Base-by-base conservation (phyloP, 2,888 invertebrate genomes). In the Leptinotarsa tumamoca region DNA sequence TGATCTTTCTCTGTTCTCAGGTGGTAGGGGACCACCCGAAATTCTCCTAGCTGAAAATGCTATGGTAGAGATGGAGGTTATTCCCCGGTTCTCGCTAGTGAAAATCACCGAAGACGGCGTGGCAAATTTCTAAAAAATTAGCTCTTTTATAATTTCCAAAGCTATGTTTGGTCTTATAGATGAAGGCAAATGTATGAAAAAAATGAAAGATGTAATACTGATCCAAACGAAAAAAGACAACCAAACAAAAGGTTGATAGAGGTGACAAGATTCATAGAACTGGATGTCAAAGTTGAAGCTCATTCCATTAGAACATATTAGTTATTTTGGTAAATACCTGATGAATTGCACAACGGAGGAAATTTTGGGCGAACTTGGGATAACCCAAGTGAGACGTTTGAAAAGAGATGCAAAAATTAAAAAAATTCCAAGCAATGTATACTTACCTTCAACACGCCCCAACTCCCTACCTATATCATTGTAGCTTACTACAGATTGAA, bases 341-440 rank as follows among this genome's bases (percentile, higher is more conserved):
- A 33, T 73, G 21, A 69, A 73, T 52, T 73, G 50, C 56, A 63
- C 73, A 23, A 27, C 51, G 63, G 73, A 69, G 63, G 68, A 73
- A 68, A 63, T 73, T 52, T 52, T 52, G 5, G 5, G 17, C 4
- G 17, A 52, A 52, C 0, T 52, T 14, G 52, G n/a, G n/a, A 17
- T 52, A 17, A 52, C 52, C 13, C 52, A 17, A 52, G 52, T 52
- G 52, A 52, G 52, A n/a, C 17, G 17, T 52, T 52, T 52, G 52
- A 4, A 52, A n/a, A 43, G 2, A 43, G 43, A 43, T 43, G 3
- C 1, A 43, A 43, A 43, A 43, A 43, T 7, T 0, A 43, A 10
- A 43, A 3, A 10, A 43, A 43, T 10, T 43, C 10, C 10, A 43
- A 43, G 43, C 10, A 1, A 43, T 43, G 10, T 43, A 33, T 33